These are phyloP conservation scores for Drosophila lacertosa DNA, from an alignment of 1,140 invertebrate species.

Conservation along the genomic window DNA sequence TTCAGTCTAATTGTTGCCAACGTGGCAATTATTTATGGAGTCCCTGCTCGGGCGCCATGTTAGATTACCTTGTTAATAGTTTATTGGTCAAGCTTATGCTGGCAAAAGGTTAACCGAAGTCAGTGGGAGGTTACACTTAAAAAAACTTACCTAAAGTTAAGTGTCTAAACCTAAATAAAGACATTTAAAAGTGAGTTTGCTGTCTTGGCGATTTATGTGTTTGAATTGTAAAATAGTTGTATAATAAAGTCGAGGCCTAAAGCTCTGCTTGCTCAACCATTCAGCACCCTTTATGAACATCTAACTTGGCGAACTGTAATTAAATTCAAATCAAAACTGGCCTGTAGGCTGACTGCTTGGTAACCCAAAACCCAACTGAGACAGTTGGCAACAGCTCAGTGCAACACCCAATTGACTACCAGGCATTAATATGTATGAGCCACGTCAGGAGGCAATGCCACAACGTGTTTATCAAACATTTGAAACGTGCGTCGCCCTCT, in stretches of 20 bases:
- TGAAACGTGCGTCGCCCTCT: constrained; percentile 51
- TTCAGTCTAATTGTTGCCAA: neutral
- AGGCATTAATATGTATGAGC: constrained; percentile 75
- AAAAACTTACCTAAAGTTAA: neutral
- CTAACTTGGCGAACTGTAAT: neutral
- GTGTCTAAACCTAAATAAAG: neutral
- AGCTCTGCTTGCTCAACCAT: neutral
- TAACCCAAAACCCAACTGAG: constrained; percentile 22
- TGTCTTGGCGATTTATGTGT: too few species aligned
- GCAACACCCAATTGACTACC: constrained; percentile 52
- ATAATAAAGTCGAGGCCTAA: too few species aligned
- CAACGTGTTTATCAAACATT: constrained; percentile 76
- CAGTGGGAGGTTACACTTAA: neutral
- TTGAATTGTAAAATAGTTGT: too few species aligned
- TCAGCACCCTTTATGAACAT: neutral
- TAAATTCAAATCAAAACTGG: constrained; percentile 5
- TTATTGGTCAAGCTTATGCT: neutral
- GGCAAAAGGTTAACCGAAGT: neutral
- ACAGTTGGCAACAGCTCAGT: constrained; percentile 22
- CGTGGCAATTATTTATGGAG: neutral
- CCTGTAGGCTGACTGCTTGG: constrained; percentile 10
- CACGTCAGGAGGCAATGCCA: constrained; percentile 71
- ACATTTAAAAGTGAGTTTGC: neutral
- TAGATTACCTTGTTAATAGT: neutral
- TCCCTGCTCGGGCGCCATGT: neutral